Evolutionary conservation across 1,140 invertebrate species (phyloP).

Genomic region (Spodoptera frugiperda): DNA sequence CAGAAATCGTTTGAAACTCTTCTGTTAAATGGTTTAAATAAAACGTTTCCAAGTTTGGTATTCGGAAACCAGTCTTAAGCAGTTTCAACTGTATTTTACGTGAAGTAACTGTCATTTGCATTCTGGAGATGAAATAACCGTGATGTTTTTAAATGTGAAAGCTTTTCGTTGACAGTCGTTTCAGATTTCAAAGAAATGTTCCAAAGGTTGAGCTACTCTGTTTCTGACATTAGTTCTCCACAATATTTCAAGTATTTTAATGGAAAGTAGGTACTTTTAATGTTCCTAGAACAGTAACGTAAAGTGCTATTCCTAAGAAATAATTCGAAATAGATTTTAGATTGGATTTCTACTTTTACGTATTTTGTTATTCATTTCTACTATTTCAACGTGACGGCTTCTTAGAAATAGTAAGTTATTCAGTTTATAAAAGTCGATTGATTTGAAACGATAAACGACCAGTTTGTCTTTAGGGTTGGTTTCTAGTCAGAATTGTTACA

Average conservation of each 20-base stretch:
- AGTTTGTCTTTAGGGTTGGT: not conserved
- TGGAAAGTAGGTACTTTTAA: not conserved
- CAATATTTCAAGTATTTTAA: not conserved
- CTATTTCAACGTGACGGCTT: not conserved
- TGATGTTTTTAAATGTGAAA: not conserved
- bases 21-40: too few species aligned
- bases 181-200: not conserved
- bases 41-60: too few species aligned
- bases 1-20: too few species aligned
- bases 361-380: not conserved
- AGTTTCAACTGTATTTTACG: not conserved
- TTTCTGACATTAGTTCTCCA: not conserved
- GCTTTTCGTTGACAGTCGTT: not conserved
- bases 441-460: not conserved
- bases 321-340: constrained; percentile 11
- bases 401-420: not conserved
- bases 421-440: not conserved
- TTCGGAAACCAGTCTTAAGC: too few species aligned
- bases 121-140: not conserved
- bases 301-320: not conserved
- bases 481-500: too few species aligned
- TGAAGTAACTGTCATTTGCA: not conserved
- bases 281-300: not conserved
- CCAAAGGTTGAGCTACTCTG: not conserved
- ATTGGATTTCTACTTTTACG: not conserved